These are phyloP conservation scores for Phymorhynchus buccinoides DNA, from an alignment of 1,140 invertebrate species.

Conservation along the genomic window DNA sequence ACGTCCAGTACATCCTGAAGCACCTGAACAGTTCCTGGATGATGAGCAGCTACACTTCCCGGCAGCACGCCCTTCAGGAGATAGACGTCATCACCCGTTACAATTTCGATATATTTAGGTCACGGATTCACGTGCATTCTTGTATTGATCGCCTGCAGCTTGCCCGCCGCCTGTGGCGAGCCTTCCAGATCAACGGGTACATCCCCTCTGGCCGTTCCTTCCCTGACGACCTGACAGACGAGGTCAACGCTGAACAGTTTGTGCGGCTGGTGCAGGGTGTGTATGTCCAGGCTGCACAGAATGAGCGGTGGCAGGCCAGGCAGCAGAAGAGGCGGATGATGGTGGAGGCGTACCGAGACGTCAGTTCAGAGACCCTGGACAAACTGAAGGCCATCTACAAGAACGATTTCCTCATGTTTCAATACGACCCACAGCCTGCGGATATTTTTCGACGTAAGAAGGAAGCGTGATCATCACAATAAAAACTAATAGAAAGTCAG, in stretches of 20 bases:
- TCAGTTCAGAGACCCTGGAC: not conserved
- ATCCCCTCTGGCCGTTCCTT: conserved; percentile 34
- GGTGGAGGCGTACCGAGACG: conserved; percentile 7
- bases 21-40: conserved; percentile 20
- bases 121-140: not conserved
- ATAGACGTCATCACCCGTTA: conserved; percentile 5
- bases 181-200: conserved; percentile 51
- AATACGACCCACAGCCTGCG: conserved; percentile 30
- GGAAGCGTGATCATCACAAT: too few species aligned
- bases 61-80: not conserved
- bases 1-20: conserved; percentile 23
- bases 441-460: not conserved
- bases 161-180: conserved; percentile 40
- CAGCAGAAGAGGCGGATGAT: conserved; percentile 15
- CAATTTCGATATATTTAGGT: not conserved
- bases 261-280: not conserved
- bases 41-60: not conserved
- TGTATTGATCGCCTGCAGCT: conserved; percentile 42
- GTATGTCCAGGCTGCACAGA: not conserved
- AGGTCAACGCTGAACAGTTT: not conserved
- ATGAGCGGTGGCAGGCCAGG: not conserved
- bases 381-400: not conserved
- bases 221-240: not conserved
- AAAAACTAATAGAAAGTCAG: too few species aligned
- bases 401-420: conserved; percentile 24